Evolutionary conservation across 1,140 invertebrate genomes (phyloP).

Genomic region (Drosophila triauraria): DNA sequence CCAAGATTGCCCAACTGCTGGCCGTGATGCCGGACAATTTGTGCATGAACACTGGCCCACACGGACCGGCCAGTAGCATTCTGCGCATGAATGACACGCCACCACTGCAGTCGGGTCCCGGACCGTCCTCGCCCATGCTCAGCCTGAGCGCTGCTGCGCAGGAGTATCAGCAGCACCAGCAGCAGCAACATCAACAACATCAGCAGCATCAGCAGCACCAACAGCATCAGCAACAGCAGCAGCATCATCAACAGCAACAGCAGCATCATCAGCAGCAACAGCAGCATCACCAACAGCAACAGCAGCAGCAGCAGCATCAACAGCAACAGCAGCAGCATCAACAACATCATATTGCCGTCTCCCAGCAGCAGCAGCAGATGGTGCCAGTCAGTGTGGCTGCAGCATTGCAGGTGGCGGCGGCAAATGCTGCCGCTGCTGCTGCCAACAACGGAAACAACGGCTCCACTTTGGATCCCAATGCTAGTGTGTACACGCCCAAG

Average conservation of each 20-base stretch:
- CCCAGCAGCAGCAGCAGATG: slow-evolving; percentile 59
- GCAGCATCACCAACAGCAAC: slow-evolving; percentile 52
- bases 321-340: slow-evolving; percentile 55
- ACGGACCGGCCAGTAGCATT: slow-evolving; percentile 81
- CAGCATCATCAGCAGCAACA: slow-evolving; percentile 61
- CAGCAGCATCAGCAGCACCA: slow-evolving; percentile 65
- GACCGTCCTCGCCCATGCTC: slow-evolving; percentile 80
- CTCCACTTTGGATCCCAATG: slow-evolving; percentile 95
- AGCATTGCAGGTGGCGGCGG: slow-evolving; percentile 63
- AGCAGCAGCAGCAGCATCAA: slow-evolving; percentile 55
- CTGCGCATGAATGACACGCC: slow-evolving; percentile 84
- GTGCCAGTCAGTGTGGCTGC: slow-evolving; percentile 76
- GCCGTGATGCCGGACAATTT: slow-evolving; percentile 94
- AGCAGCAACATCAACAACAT: slow-evolving; percentile 61
- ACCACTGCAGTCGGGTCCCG: slow-evolving; percentile 75
- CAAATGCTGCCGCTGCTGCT: slow-evolving; percentile 59
- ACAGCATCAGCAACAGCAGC: slow-evolving; percentile 52
- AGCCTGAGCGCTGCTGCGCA: slow-evolving; percentile 70
- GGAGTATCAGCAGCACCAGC: slow-evolving; percentile 70
- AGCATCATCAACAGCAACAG: slow-evolving; percentile 52
- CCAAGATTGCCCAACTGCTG: slow-evolving; percentile 95
- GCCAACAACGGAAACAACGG: slow-evolving; percentile 61
- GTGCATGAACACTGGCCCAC: slow-evolving; percentile 82
- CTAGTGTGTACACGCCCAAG: slow-evolving; percentile 95
- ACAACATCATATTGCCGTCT: slow-evolving; percentile 40